Conservation (phyloP, 2,113 vertebrate species). For the Forbesichthys papilliferus region DNA sequence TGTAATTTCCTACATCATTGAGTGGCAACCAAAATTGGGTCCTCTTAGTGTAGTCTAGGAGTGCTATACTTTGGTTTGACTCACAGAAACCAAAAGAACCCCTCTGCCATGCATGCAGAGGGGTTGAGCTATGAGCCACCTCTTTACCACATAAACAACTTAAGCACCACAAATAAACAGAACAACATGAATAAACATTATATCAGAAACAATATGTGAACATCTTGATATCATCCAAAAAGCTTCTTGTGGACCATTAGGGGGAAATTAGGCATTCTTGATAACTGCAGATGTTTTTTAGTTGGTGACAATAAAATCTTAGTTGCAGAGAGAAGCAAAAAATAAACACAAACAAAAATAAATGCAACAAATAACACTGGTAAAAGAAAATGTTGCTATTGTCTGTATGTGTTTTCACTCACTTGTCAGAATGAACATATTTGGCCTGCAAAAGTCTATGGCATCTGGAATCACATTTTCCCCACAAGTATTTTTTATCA, state of each 20-base stretch:
- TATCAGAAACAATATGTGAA: no score
- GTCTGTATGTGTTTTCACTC: slow-evolving; percentile 6
- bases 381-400: slow-evolving; percentile 10
- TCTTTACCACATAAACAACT: no score
- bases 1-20: slow-evolving; percentile 6
- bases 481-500: slow-evolving; percentile 13
- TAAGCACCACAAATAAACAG: no score
- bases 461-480: slow-evolving; percentile 5
- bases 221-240: no score
- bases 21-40: slow-evolving; percentile 15
- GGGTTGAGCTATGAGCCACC: no score
- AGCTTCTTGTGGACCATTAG: no score
- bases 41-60: slow-evolving; percentile 23
- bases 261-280: no score
- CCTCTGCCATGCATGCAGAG: no score
- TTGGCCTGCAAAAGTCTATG: not conserved
- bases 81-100: no score
- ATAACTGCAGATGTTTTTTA: no score
- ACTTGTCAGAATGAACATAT: slow-evolving; percentile 5
- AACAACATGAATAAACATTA: no score
- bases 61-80: not conserved
- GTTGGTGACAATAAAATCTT: not conserved
- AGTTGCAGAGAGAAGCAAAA: slow-evolving; percentile 5
- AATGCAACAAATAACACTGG: slow-evolving; percentile 6
- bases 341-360: no score